Evolutionary conservation across 2,797 vertebrate genomes (phyloP), one percentile per base, ranked within the genome.

Genomic region (Psittacula echo): DNA sequence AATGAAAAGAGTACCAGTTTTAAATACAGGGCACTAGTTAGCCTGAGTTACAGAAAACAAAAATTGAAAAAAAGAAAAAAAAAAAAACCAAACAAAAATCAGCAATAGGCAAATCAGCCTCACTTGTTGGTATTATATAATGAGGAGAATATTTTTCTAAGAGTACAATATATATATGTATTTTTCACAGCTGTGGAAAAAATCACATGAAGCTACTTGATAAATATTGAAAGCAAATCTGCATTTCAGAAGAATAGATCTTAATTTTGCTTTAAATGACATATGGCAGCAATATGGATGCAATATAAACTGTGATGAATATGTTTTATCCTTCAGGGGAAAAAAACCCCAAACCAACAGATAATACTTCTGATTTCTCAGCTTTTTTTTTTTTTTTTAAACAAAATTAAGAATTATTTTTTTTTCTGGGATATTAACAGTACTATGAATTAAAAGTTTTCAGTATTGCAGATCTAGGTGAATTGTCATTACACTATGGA

Each of bases 181-280:
- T 86, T 80, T 88, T 32, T 87, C 27, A 89, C 17, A 77, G 12
- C 29, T 60, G 22, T 67, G 39, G 7, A 5, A 34, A 73, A 80
- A n/a, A 21, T 27, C 30, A 51, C 41, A 37, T 29, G 11, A 62
- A 21, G 7, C 19, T 62, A 39, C 39, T 54, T 58, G 41, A 39
- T 50, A 73, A 65, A 54, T 62, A 34, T 24, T 73, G 60, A 82
- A 94, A 87, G 30, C 27, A 86, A 30, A 34, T 90, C 70, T 67
- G 32, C 23, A 62, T 90, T 90, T 93, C 66, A 76, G 60, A 84
- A 76, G 16, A 93, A 64, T 2, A 70, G 39, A 73, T 51, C 27
- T 86, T 81, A 89, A 72, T 60, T 93, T 93, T 90, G n/a, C 41
- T 84, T 96, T 88, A 89, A 77, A 60, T 80, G 24, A 67, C 48